Base-by-base conservation (phyloP, 2,888 invertebrate genomes). In the Callyntrura guangdongensis region DNA sequence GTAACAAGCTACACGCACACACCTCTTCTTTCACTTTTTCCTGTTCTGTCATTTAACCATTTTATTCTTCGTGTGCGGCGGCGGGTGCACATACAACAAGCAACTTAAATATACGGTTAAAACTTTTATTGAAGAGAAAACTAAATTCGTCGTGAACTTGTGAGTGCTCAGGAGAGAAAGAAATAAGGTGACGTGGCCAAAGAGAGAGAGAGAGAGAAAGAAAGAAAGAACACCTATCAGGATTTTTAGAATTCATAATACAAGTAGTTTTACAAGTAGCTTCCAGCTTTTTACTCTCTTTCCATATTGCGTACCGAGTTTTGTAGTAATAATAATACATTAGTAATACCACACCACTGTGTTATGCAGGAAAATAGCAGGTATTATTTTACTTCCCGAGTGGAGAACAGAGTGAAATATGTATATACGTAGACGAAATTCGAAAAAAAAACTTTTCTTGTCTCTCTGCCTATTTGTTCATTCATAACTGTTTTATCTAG, bases 401-500 rank as follows among this genome's bases (percentile, higher is more conserved):
- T 47, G 74, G 5, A 64, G 47, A 74, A 47, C 45, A 20, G 74
- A 47, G 17, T 74, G 47, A 47, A n/a, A n/a, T n/a, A n/a, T n/a
- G n/a, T n/a, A n/a, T n/a, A n/a, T n/a, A n/a, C n/a, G n/a, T n/a
- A n/a, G n/a, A 12, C 27, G 20, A 45, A 81, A 56, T 56, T 81
- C 36, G n/a, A 81, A 14, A 27, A n/a, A n/a, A n/a, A 81, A 59
- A 84, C 47, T 67, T 84, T 84, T 36, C 64, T 49, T 84, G 83
- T 84, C 83, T 67, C 67, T 84, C 61, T 84, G 83, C 49, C 47
- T 69, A 84, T 22, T 47, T 84, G 64, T 53, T 64, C 83, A 67
- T 82, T 79, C 25, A 82, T 59, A 36, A n/a, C 20, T 4, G 22
- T 61, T 61, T 61, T 61, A 61, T 20, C 61, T 59, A 20, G 45